Percentiles rank a stretch among this genome's conserved stretches.
These are phyloP conservation scores for Eueremaeus valkanovi DNA, from an alignment of 2,888 invertebrate genomes.

Conservation along the genomic window DNA sequence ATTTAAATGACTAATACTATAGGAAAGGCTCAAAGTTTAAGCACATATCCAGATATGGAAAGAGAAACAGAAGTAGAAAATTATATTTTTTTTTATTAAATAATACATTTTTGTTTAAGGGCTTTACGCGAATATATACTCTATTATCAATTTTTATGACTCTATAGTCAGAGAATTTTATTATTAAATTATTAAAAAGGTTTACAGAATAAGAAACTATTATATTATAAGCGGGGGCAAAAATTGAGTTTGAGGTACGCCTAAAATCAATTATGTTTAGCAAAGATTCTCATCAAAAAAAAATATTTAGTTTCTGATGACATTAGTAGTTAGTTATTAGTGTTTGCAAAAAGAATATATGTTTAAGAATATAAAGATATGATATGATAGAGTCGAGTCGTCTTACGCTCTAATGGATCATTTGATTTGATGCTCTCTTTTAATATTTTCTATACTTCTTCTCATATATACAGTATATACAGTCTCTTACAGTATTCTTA, in stretches of 20 bases:
- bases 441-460: not conserved
- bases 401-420: not conserved
- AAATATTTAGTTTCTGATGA: too few relatives aligned
- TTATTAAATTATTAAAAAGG: not conserved
- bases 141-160: not conserved
- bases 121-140: too few relatives aligned
- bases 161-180: too few relatives aligned
- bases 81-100: too few relatives aligned
- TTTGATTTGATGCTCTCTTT: constrained; percentile 19
- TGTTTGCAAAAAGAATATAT: too few relatives aligned
- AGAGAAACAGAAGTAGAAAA: too few relatives aligned
- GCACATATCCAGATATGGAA: too few relatives aligned
- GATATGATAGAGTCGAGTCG: not conserved
- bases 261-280: not conserved
- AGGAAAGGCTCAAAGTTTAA: too few relatives aligned
- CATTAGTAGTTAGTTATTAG: too few relatives aligned
- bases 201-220: not conserved
- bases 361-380: not conserved
- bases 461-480: not conserved
- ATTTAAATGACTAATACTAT: too few relatives aligned
- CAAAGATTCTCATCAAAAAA: too few relatives aligned
- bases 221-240: not conserved
- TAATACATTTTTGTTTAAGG: too few relatives aligned
- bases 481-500: not conserved
- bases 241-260: constrained; percentile 11